Evolutionary conservation across 2,797 vertebrate genomes (phyloP).

Genomic region (Trachops cirrhosus): DNA sequence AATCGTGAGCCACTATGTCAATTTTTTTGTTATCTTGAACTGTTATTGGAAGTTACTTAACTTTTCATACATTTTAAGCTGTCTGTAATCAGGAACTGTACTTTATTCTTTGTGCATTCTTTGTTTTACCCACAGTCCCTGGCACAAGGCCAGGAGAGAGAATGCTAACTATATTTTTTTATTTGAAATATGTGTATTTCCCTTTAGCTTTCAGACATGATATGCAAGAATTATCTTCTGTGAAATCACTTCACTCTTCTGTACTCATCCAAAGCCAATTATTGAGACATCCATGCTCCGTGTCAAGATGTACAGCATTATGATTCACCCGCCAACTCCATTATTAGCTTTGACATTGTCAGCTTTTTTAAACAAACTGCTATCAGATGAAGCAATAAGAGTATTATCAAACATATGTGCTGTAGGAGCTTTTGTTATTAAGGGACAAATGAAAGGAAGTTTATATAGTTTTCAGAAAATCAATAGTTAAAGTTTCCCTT

Average conservation of each 20-base stretch:
- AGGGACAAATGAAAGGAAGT: constrained; percentile 47
- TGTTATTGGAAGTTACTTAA: background rate
- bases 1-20: background rate
- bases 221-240: constrained; percentile 4
- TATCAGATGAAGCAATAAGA: constrained; percentile 57
- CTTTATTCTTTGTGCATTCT: background rate
- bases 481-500: constrained; percentile 64
- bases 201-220: background rate
- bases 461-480: constrained; percentile 65
- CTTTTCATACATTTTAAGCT: background rate
- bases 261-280: constrained; percentile 14
- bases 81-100: background rate
- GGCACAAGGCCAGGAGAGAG: background rate
- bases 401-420: constrained; percentile 54
- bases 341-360: constrained; percentile 59
- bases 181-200: constrained; percentile 26
- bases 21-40: background rate
- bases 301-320: constrained; percentile 59
- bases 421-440: background rate
- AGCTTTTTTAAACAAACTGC: constrained; percentile 38
- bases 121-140: background rate
- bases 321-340: constrained; percentile 39
- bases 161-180: background rate
- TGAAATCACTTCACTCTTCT: constrained; percentile 1
- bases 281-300: constrained; percentile 32